Evolutionary conservation across 2,113 vertebrate species (phyloP), one percentile per base, ranked within the genome.

Genomic region (Bufo bufo): DNA sequence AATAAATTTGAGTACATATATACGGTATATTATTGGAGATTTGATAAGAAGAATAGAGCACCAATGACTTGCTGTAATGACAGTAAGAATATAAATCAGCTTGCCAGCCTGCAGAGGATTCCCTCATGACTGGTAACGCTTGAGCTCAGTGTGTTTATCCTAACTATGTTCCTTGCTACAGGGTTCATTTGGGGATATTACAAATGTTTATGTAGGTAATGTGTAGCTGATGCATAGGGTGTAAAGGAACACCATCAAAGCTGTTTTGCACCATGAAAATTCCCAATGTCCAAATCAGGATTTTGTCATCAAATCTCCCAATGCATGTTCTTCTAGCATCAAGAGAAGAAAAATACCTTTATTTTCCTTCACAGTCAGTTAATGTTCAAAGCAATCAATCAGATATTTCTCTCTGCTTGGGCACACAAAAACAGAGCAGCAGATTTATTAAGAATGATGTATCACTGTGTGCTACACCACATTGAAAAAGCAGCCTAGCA

Each of bases 171-270:
- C 63, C 82, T 54, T 69, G 63, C 82, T 54, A 49, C 82, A 69
- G 12, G n/a, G 82, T 84, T 84, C 81, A 84, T 65, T 84, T 84
- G 20, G 71, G 82, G 82, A 84, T 54, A 71, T 12, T 9, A 52
- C 13, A 33, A 43, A 20, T 84, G 63, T 84, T 84, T 84, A 43
- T 71, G 82, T 49, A 54, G 82, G 82, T 84, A 84, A 50, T 20
- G 45, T 50, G 11, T 69, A 66, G 20, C 63, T 54, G n/a, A 66
- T 54, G 49, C 63, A 69, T n/a, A 52, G 4, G 17, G 47, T 52
- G 43, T 82, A 65, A 82, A 65, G 4, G 8, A 82, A 50, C 4
- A 4, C 63, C 4, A 84, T 66, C 65, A 52, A 19, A 69, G 49
- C 10, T 75, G 72, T 16, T 75, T 75, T 20, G 4, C 10, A 11